These are phyloP conservation scores for Cheilosia vulpina DNA, from an alignment of 2,888 invertebrate species.

Conservation along the genomic window DNA sequence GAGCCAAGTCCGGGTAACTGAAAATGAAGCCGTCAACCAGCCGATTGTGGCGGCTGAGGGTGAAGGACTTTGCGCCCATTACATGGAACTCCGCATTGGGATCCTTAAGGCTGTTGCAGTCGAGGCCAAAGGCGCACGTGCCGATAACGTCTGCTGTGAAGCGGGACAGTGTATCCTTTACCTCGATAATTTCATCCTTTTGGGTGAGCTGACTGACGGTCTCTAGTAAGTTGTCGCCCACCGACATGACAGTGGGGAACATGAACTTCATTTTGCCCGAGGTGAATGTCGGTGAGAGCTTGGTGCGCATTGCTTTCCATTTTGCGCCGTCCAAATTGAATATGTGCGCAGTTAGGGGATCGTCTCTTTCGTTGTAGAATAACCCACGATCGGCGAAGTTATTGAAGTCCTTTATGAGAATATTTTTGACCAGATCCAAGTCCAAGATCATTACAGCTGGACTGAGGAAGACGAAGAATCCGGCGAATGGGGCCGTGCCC, in stretches of 20 bases:
- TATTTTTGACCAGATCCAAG: constrained; percentile 79
- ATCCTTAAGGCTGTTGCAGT: constrained; percentile 83
- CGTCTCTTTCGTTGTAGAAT: constrained; percentile 79
- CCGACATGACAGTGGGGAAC: constrained; percentile 80
- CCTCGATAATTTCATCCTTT: constrained; percentile 80
- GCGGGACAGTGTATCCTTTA: constrained; percentile 83
- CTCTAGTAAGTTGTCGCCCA: constrained; percentile 77
- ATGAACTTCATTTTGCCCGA: constrained; percentile 84
- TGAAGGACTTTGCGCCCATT: constrained; percentile 76
- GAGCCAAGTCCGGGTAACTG: constrained; percentile 76
- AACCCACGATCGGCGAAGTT: constrained; percentile 81
- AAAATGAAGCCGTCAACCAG: constrained; percentile 76
- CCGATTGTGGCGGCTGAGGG: constrained; percentile 72
- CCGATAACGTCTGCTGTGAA: constrained; percentile 85
- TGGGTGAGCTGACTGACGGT: not conserved
- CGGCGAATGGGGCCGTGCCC: constrained; percentile 77
- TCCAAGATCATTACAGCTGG: constrained; percentile 78
- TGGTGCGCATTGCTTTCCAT: constrained; percentile 84
- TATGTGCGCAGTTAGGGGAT: constrained; percentile 81
- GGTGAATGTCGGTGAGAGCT: constrained; percentile 84
- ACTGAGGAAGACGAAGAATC: constrained; percentile 77
- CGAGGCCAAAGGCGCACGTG: constrained; percentile 84
- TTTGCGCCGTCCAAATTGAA: constrained; percentile 81
- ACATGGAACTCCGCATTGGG: constrained; percentile 81
- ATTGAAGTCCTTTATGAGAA: constrained; percentile 81